A percentile compares a stretch with the other conserved stretches of the same genome.
phyloP scores from a whole-genome alignment of 2,888 invertebrate species.

The Tachina grossa region DNA sequence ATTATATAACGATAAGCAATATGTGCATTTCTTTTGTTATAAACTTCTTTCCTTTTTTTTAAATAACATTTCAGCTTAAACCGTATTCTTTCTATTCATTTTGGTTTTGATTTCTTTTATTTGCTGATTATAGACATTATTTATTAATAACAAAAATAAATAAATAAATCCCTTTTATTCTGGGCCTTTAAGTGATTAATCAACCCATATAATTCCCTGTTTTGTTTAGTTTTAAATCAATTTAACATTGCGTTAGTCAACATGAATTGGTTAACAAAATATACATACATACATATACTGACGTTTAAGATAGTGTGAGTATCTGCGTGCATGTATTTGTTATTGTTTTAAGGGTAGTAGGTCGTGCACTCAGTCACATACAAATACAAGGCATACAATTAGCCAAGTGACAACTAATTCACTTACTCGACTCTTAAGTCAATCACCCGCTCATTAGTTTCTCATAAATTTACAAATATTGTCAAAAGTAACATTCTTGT shows the following conservation, averaged over 20 bases:
- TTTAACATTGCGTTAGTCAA: conserved; percentile 39
- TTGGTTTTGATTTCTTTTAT: neutral
- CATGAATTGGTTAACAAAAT: neutral
- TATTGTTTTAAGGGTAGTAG: conserved; percentile 53
- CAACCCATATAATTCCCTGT: conserved; percentile 59
- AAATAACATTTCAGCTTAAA: neutral
- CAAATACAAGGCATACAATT: conserved; percentile 16
- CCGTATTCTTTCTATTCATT: neutral
- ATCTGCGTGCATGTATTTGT: neutral
- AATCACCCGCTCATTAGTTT: conserved; percentile 7
- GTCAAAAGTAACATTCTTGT: conserved; percentile 14
- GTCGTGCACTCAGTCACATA: neutral
- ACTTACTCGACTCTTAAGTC: conserved; percentile 20
- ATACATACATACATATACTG: neutral
- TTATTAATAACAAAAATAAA: neutral
- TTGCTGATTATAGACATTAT: neutral
- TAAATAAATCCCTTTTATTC: neutral
- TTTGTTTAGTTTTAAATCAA: conserved; percentile 47
- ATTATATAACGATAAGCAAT: no score
- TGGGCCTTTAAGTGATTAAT: conserved; percentile 63
- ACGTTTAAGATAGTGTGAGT: neutral
- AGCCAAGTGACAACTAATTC: conserved; percentile 28
- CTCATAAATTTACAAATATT: conserved; percentile 1
- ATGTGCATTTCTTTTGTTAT: no score
- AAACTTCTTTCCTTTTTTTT: neutral